Evolutionary conservation across 2,113 vertebrate genomes (phyloP).

Genomic region (Phrynocephalus versicolor): DNA sequence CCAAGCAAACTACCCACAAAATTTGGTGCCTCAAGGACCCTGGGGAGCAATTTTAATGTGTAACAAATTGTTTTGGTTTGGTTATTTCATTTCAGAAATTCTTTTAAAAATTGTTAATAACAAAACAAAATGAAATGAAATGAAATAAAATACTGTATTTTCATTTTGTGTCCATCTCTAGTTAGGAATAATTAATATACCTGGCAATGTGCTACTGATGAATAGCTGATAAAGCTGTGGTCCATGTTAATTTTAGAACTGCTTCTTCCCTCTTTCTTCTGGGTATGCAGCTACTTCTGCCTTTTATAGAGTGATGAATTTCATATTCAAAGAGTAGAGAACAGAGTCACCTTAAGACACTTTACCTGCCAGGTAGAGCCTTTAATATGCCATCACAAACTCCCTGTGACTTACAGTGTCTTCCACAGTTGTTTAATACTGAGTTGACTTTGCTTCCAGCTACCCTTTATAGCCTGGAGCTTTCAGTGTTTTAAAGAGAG

Average conservation of each 20-base stretch:
- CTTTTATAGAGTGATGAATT: neutral
- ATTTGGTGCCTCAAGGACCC: too few species aligned
- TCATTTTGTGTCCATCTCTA: too few species aligned
- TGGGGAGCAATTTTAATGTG: too few species aligned
- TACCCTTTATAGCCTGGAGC: conserved; percentile 28
- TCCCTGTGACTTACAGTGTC: conserved; percentile 11
- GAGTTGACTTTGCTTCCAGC: conserved; percentile 57
- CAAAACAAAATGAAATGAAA: too few species aligned
- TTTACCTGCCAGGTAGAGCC: conserved; percentile 13
- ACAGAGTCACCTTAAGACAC: neutral
- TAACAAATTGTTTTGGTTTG: too few species aligned
- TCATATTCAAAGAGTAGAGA: neutral
- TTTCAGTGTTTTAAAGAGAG: conserved; percentile 31
- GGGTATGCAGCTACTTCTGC: neutral
- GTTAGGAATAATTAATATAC: neutral
- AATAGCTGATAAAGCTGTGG: neutral
- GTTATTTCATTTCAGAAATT: too few species aligned
- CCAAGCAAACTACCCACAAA: too few species aligned
- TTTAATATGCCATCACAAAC: neutral
- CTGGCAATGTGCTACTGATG: too few species aligned
- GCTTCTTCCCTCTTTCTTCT: neutral
- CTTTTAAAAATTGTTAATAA: too few species aligned
- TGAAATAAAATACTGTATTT: too few species aligned
- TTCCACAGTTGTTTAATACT: neutral
- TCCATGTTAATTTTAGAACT: neutral